Conservation (phyloP, 2,113 vertebrate genomes). For the Plecotus auritus region DNA sequence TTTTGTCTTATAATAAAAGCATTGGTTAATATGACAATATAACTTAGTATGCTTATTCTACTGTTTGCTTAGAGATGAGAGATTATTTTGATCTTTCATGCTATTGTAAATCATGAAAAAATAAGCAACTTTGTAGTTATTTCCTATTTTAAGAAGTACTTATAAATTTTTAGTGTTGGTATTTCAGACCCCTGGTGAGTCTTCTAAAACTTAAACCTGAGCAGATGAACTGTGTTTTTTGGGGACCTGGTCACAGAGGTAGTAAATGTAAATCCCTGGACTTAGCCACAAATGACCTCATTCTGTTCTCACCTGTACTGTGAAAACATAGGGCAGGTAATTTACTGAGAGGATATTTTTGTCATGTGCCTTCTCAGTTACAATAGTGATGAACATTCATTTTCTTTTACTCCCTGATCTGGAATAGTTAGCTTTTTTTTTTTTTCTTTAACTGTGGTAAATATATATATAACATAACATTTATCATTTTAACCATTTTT, state of each 20-base stretch:
- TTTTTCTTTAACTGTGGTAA: neutral
- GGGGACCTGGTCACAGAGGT: neutral
- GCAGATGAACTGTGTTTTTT: neutral
- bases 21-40: neutral
- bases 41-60: neutral
- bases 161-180: neutral
- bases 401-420: constrained; percentile 9
- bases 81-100: neutral
- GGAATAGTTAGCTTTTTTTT: neutral
- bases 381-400: neutral
- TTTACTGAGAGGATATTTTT: neutral
- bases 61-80: neutral
- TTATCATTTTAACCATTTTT: neutral
- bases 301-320: neutral
- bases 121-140: neutral
- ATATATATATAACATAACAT: neutral
- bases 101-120: neutral
- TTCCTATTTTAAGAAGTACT: neutral
- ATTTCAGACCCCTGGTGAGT: neutral
- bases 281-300: neutral
- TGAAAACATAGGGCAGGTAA: neutral
- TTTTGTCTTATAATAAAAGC: neutral
- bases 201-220: constrained; percentile 12
- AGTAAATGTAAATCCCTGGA: neutral
- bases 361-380: neutral